Conservation (phyloP, 2,797 vertebrate genomes). For the Pempheris klunzingeri region DNA sequence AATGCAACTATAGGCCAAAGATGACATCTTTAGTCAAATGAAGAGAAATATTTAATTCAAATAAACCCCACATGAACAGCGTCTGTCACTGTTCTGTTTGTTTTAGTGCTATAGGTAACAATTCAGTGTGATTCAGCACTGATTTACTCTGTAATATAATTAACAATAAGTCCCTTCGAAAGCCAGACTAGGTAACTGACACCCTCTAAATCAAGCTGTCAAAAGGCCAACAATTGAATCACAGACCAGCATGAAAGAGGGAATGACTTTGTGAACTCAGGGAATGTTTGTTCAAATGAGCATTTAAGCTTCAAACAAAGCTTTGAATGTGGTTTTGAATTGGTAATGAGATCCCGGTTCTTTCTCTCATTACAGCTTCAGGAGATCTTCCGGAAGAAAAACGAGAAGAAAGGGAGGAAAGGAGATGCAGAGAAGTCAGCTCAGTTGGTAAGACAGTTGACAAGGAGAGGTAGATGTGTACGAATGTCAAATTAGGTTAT, state of each 20-base stretch:
- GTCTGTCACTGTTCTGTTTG: background rate
- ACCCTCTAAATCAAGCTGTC: constrained; percentile 36
- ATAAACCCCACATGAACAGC: constrained; percentile 3
- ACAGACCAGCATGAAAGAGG: constrained; percentile 35
- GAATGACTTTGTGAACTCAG: constrained; percentile 36
- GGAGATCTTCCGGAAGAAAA: constrained; percentile 99
- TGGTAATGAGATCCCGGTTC: constrained; percentile 16
- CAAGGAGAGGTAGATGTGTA: background rate
- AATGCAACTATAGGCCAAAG: constrained; percentile 5
- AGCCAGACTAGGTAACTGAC: constrained; percentile 31
- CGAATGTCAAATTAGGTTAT: background rate
- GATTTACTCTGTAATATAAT: constrained; percentile 26
- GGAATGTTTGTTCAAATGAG: constrained; percentile 21
- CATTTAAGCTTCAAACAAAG: constrained; percentile 28
- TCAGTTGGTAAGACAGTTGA: constrained; percentile 90
- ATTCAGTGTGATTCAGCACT: background rate
- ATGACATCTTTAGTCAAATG: constrained; percentile 8
- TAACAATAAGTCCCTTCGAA: constrained; percentile 20
- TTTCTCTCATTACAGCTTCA: constrained; percentile 87
- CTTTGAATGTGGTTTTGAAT: constrained; percentile 40
- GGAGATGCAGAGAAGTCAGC: constrained; percentile 96
- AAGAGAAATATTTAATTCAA: constrained; percentile 7
- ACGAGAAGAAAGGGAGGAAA: constrained; percentile 93
- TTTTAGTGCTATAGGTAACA: background rate
- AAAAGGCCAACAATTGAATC: constrained; percentile 30